Percentiles rank a stretch among this genome's conserved stretches.
These are phyloP conservation scores for Acleris laterana DNA, from an alignment of 2,888 invertebrate species.

Conservation along the genomic window DNA sequence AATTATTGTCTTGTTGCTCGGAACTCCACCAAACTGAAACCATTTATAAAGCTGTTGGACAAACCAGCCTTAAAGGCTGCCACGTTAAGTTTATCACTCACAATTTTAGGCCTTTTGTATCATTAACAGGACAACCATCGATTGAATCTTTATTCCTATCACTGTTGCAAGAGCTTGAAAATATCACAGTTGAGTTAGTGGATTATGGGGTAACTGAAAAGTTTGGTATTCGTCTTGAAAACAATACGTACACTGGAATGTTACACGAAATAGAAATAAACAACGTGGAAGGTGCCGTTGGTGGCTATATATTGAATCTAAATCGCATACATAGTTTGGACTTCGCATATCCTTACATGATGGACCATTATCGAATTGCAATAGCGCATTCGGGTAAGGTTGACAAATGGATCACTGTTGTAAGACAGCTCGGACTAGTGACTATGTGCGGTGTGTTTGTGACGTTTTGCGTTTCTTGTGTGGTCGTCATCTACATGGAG, in stretches of 20 bases:
- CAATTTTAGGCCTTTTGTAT: conserved; percentile 48
- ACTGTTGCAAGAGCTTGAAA: conserved; percentile 43
- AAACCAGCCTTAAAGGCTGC: conserved; percentile 36
- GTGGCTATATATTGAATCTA: conserved; percentile 43
- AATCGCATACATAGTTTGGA: conserved; percentile 26
- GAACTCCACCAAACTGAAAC: conserved; percentile 15
- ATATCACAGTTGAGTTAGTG: conserved; percentile 44
- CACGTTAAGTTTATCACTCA: conserved; percentile 44
- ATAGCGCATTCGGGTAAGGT: conserved; percentile 30
- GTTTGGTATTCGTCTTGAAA: conserved; percentile 45
- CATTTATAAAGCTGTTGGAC: conserved; percentile 11
- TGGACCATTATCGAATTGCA: conserved; percentile 36
- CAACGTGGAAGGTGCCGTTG: conserved; percentile 50
- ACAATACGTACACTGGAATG: conserved; percentile 42
- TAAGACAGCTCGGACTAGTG: conserved; percentile 26
- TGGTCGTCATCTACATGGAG: conserved; percentile 39
- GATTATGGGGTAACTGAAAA: conserved; percentile 43
- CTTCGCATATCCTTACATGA: conserved; percentile 38
- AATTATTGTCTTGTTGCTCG: conserved; percentile 26
- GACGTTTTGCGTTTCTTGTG: conserved; percentile 45
- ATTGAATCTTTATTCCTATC: conserved; percentile 47
- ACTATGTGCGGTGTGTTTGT: conserved; percentile 27
- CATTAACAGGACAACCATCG: conserved; percentile 43
- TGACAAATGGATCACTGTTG: conserved; percentile 38
- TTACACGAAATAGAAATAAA: conserved; percentile 42